Conservation (phyloP, 2,888 invertebrate species). For the Pyralis farinalis region DNA sequence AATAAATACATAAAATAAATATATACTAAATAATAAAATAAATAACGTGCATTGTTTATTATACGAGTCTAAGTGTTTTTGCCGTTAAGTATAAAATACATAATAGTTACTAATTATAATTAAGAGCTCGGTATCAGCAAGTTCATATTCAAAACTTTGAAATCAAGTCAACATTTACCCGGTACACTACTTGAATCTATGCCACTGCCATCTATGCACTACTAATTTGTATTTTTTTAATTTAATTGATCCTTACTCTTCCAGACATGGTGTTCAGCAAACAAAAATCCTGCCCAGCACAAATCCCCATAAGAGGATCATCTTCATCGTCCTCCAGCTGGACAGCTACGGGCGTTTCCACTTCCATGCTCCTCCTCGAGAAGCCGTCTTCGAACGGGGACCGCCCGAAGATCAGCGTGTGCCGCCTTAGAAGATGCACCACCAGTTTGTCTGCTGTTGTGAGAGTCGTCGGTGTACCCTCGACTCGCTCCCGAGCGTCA, state of each 20-base stretch:
- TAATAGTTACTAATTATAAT: too few relatives aligned
- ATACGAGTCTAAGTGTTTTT: too few relatives aligned
- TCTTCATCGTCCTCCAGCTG: constrained; percentile 84
- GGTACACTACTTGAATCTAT: too few relatives aligned
- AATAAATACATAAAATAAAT: too few relatives aligned
- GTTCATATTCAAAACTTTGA: too few relatives aligned
- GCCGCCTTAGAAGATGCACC: constrained; percentile 59
- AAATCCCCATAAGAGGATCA: constrained; percentile 89
- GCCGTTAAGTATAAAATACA: too few relatives aligned
- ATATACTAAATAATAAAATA: too few relatives aligned
- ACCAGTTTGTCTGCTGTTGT: constrained; percentile 50
- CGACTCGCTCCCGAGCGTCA: constrained; percentile 35
- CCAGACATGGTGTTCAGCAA: constrained; percentile 91
- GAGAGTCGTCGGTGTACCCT: constrained; percentile 37
- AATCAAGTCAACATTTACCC: too few relatives aligned
- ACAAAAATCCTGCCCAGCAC: constrained; percentile 95
- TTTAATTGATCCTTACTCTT: constrained; percentile 84
- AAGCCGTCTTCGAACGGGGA: constrained; percentile 62
- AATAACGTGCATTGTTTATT: too few relatives aligned
- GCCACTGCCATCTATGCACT: too few relatives aligned
- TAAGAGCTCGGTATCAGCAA: too few relatives aligned
- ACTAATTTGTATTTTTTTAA: too few relatives aligned
- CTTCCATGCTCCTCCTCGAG: constrained; percentile 46
- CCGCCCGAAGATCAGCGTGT: constrained; percentile 56
- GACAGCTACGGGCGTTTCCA: constrained; percentile 76